These are phyloP conservation scores for Cryptoprocta ferox DNA, from an alignment of 2,797 vertebrate species.

Conservation along the genomic window DNA sequence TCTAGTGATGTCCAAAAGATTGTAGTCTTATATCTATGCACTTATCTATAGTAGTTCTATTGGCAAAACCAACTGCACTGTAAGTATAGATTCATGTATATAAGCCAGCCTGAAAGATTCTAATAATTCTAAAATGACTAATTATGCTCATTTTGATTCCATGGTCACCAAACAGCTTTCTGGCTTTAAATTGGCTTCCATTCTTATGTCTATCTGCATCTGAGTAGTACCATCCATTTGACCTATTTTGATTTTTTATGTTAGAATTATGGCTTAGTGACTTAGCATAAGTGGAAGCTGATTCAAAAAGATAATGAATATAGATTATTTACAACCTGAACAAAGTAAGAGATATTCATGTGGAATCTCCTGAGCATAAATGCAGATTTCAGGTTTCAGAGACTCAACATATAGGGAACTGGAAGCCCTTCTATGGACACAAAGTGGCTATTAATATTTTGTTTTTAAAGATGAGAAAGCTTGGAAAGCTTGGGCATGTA, in stretches of 20 bases:
- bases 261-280: background rate
- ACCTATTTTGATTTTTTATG: background rate
- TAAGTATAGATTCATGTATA: background rate
- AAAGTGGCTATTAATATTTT: background rate
- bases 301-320: background rate
- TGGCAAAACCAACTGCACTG: background rate
- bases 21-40: background rate
- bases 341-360: background rate
- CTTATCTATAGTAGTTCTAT: background rate
- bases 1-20: background rate
- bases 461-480: background rate
- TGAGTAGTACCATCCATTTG: background rate
- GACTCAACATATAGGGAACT: background rate
- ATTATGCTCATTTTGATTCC: background rate
- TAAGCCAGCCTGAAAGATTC: background rate
- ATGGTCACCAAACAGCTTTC: background rate
- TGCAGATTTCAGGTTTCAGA: background rate
- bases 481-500: background rate
- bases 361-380: background rate
- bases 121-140: background rate
- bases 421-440: background rate
- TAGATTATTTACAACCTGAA: background rate
- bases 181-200: background rate
- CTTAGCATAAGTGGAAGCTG: background rate
- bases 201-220: background rate